Evolutionary conservation across 2,888 invertebrate species (phyloP).

Genomic region (Hypsopygia costalis): DNA sequence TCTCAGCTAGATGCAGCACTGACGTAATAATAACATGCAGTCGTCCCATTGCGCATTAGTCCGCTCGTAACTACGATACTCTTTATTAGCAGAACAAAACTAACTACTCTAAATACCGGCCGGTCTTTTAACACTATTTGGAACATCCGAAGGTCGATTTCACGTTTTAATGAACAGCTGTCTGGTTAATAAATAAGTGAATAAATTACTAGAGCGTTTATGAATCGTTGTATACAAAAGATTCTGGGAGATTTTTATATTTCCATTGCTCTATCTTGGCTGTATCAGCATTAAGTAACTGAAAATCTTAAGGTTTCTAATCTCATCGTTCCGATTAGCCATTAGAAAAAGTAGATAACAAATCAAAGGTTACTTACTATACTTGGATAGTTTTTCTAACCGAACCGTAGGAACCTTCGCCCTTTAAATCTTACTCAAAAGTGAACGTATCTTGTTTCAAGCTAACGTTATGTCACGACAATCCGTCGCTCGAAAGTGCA

Average conservation of each 20-base stretch:
- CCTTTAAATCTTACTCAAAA: constrained; percentile 15
- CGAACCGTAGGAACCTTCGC: background rate
- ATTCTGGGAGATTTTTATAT: no score
- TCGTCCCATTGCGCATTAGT: constrained; percentile 33
- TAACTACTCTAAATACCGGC: constrained; percentile 8
- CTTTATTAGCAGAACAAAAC: constrained; percentile 4
- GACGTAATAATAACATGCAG: constrained; percentile 50
- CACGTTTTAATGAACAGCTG: constrained; percentile 2
- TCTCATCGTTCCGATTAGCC: no score
- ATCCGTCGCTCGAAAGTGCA: constrained; percentile 46
- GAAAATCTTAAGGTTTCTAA: no score
- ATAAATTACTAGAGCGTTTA: constrained; percentile 1
- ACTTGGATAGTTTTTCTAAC: no score
- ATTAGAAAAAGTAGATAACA: no score
- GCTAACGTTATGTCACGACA: constrained; percentile 46
- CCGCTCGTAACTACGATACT: constrained; percentile 17
- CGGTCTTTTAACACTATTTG: background rate
- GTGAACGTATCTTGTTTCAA: constrained; percentile 34
- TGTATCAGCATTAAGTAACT: no score
- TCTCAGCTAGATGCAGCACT: constrained; percentile 33
- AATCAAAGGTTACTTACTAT: no score
- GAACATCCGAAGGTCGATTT: constrained; percentile 2
- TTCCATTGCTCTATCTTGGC: no score
- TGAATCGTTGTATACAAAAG: background rate
- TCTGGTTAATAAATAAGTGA: background rate